Evolutionary conservation across 2,797 vertebrate genomes (phyloP).

Genomic region (Spondyliosoma cantharus): DNA sequence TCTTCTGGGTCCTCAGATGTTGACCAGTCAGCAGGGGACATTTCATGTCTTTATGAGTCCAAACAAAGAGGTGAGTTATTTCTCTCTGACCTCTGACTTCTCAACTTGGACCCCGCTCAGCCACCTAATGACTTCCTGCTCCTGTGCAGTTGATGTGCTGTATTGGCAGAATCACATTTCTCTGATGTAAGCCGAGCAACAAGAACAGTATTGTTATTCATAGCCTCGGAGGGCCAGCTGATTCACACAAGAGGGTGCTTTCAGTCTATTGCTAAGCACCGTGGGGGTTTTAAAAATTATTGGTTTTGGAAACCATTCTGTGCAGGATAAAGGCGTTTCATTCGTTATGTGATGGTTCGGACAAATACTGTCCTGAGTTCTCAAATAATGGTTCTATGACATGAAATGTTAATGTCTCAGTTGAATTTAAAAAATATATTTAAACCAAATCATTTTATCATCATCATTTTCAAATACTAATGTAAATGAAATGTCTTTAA

Average conservation of each 20-base stretch:
- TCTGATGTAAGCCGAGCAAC: slow-evolving; percentile 22
- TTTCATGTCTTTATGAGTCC: slow-evolving; percentile 48
- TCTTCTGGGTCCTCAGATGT: slow-evolving; percentile 31
- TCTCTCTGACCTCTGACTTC: slow-evolving; percentile 58
- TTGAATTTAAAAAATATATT: not conserved
- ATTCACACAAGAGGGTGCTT: slow-evolving; percentile 5
- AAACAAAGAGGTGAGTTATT: slow-evolving; percentile 55
- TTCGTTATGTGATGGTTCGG: not conserved
- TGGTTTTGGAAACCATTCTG: slow-evolving; percentile 20
- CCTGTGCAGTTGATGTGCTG: slow-evolving; percentile 43
- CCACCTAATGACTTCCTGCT: slow-evolving; percentile 62
- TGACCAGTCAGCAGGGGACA: slow-evolving; percentile 46
- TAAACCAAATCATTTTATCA: too few relatives aligned
- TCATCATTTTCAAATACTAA: too few relatives aligned
- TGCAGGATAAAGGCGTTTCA: not conserved
- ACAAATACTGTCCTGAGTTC: not conserved
- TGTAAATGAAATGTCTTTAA: too few relatives aligned
- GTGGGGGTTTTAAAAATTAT: not conserved
- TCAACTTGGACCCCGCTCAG: slow-evolving; percentile 48
- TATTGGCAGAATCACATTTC: slow-evolving; percentile 44
- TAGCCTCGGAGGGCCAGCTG: slow-evolving; percentile 14
- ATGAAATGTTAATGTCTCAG: too few relatives aligned
- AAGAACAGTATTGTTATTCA: slow-evolving; percentile 37
- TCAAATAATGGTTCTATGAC: not conserved
- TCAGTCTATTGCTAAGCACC: not conserved